A percentile compares a stretch with the other conserved stretches of the same genome.
Conservation (phyloP, 2,113 vertebrate genomes). For the Stercorarius parasiticus region DNA sequence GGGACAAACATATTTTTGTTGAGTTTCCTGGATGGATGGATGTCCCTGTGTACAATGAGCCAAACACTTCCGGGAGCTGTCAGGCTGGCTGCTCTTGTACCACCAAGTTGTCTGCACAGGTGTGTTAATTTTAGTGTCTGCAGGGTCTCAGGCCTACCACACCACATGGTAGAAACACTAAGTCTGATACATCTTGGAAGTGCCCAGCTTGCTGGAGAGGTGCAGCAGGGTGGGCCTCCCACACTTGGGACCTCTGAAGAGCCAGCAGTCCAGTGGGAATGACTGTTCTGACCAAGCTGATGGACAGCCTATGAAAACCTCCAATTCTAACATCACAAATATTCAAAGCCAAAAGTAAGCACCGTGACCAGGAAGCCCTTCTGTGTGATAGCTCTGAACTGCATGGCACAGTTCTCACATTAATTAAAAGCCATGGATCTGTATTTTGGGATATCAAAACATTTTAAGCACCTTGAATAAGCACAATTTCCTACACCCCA, state of each 20-base stretch:
- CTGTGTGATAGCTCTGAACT: not conserved
- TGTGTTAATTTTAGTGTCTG: not conserved
- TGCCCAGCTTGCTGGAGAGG: not conserved
- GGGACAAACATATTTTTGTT: not conserved
- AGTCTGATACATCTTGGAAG: not conserved
- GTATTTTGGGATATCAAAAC: not conserved
- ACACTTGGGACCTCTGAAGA: not conserved
- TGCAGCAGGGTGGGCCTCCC: not conserved
- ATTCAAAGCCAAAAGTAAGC: not conserved
- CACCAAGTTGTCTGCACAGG: not conserved
- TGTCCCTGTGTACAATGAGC: not conserved
- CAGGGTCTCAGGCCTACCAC: not conserved
- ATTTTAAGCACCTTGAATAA: not conserved
- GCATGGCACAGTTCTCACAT: not conserved
- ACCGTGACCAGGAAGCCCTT: not conserved
- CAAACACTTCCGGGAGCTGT: not conserved
- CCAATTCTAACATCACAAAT: not conserved
- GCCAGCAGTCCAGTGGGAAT: not conserved
- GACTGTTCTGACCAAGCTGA: not conserved
- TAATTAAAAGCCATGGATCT: not conserved
- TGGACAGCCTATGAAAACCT: not conserved
- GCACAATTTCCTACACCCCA: not conserved
- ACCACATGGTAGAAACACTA: not conserved
- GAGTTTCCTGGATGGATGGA: not conserved
- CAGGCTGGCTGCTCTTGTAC: not conserved